A percentile compares a stretch with the other conserved stretches of the same genome.
These are phyloP conservation scores for Xiphophorus maculatus DNA, from an alignment of 2,113 vertebrate species.

Conservation along the genomic window DNA sequence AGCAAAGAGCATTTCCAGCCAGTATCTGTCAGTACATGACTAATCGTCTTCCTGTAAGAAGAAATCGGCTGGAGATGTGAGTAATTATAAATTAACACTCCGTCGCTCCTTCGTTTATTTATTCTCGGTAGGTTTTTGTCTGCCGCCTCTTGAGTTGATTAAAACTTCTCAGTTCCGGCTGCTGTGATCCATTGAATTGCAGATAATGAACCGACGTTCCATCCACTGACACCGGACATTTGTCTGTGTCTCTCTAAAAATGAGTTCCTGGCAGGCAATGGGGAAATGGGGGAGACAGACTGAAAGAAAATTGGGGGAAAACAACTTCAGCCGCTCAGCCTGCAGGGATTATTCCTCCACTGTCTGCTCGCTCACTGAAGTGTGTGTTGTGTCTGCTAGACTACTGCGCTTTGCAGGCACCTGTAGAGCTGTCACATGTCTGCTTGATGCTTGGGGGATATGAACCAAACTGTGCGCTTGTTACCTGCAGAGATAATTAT, in stretches of 20 bases:
- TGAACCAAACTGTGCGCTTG: not conserved
- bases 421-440: conserved; percentile 35
- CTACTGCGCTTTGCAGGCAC: conserved; percentile 38
- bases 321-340: conserved; percentile 33
- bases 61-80: not conserved
- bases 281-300: conserved; percentile 15
- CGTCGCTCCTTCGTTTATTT: too few relatives aligned
- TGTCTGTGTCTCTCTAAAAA: conserved; percentile 17
- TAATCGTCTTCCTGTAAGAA: not conserved
- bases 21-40: not conserved
- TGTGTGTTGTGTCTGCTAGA: conserved; percentile 44
- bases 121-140: not conserved
- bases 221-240: not conserved
- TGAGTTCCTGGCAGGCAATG: conserved; percentile 44
- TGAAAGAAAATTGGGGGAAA: conserved; percentile 38
- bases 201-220: conserved; percentile 13
- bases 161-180: not conserved
- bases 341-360: conserved; percentile 19
- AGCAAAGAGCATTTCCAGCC: not conserved
- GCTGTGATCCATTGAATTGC: not conserved
- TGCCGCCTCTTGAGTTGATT: not conserved
- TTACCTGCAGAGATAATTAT: not conserved
- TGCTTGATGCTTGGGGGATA: conserved; percentile 27
- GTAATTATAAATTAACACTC: not conserved
- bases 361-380: conserved; percentile 20